Evolutionary conservation across 2,888 invertebrate genomes (phyloP), one percentile per base, ranked within the genome.

Genomic region (Lydus trimaculatus): DNA sequence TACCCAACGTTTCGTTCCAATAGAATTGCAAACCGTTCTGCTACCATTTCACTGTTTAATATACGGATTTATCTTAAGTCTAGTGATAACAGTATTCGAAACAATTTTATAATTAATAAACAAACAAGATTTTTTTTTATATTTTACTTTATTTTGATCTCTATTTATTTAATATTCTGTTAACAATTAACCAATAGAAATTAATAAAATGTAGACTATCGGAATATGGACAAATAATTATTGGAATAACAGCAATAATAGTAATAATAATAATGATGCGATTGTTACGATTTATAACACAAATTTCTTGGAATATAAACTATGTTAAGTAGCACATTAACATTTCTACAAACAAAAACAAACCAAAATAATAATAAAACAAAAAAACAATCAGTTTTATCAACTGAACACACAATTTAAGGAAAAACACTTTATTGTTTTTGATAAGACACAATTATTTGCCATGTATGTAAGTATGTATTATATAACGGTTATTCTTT

Each of bases 321-420:
- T 78, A 80, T 80, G 74, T 69, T 63, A 78, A 78, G 78, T 79
- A 80, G 79, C 78, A 79, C 77, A 79, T 78, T 77, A 76, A 78
- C 77, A 77, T 73, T 73, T 73, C 67, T 72, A 64, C 67, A 64
- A 69, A 66, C 64, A 66, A 61, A 25, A 65, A 25, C 1, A 31
- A 52, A n/a, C n/a, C n/a, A n/a, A n/a, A n/a, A n/a, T n/a, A n/a
- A n/a, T n/a, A n/a, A n/a, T n/a, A n/a, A 64, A 69, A 66, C 64
- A 66, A 61, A 25, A 65, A 25, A 8, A 31, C 39, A 60, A 43
- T 48, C 20, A 20, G 48, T 48, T 48, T 20, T n/a, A 48, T 20
- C 48, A 48, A 48, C 64, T 72, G 67, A 72, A 72, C 69, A 72
- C 69, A 70, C 43, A 43, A 59, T 70, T 63, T 31, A 64, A 31